These are phyloP conservation scores for Drosophila kepulauana DNA, from an alignment of 1,140 invertebrate species.

Conservation along the genomic window DNA sequence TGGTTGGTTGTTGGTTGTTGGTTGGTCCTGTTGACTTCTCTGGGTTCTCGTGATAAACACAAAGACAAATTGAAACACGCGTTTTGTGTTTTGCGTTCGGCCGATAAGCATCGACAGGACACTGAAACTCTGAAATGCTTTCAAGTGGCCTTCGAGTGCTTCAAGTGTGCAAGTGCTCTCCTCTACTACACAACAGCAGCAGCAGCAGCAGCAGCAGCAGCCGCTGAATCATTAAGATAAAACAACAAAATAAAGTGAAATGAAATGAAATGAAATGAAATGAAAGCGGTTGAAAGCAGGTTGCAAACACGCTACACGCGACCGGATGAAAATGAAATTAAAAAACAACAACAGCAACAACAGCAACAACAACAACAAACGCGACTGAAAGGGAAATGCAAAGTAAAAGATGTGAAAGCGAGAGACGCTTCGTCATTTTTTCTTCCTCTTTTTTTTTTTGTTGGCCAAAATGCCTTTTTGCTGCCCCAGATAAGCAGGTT, in stretches of 20 bases:
- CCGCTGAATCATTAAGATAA: conserved; percentile 34
- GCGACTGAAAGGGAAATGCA: conserved; percentile 50
- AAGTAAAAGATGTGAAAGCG: conserved; percentile 36
- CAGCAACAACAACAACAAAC: not conserved
- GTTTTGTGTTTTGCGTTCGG: conserved; percentile 3
- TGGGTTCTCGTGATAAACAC: conserved; percentile 19
- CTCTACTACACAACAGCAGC: too few species aligned
- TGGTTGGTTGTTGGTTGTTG: too few species aligned
- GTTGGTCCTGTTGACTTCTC: conserved; percentile 17
- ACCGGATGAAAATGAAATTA: conserved; percentile 51
- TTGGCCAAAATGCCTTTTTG: conserved; percentile 49
- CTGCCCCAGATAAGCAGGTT: conserved; percentile 42
- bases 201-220: not conserved
- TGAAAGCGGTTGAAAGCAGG: conserved; percentile 36
- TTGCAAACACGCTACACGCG: conserved; percentile 22
- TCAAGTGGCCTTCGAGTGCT: conserved; percentile 4
- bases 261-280: conserved; percentile 1
- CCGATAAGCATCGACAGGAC: conserved; percentile 36
- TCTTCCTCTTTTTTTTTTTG: too few species aligned
- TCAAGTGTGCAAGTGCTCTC: conserved; percentile 1
- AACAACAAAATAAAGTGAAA: conserved; percentile 1
- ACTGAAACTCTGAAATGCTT: not conserved
- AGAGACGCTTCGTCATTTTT: conserved; percentile 34
- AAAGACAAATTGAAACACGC: conserved; percentile 54
- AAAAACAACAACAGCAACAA: conserved; percentile 14